phyloP scores from a whole-genome alignment of 2,113 vertebrate genomes.

The Cyanoderma ruficeps region DNA sequence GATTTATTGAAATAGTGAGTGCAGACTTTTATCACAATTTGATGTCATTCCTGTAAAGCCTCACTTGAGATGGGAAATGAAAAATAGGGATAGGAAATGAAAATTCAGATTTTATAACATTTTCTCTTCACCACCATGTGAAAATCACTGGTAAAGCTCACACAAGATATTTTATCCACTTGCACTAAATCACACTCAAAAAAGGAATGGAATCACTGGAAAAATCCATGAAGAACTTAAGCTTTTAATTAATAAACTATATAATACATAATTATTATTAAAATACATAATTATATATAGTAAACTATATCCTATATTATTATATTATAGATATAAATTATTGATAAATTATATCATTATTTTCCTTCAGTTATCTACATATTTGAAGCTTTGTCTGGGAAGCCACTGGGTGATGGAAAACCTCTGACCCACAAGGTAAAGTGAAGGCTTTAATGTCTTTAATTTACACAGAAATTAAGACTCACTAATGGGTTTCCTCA shows the following conservation, averaged over 20 bases:
- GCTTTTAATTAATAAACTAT: background rate
- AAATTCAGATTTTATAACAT: background rate
- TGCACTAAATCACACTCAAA: background rate
- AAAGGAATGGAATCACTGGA: background rate
- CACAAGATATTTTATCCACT: background rate
- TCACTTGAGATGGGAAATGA: background rate
- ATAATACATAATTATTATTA: too few relatives aligned
- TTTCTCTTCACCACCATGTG: background rate
- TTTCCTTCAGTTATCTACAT: conserved; percentile 84
- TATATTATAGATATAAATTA: background rate
- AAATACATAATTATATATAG: background rate
- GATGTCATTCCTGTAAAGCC: background rate
- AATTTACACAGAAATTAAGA: background rate
- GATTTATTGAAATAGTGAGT: background rate
- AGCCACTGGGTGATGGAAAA: conserved; percentile 89
- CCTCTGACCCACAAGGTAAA: conserved; percentile 90
- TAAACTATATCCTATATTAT: too few relatives aligned
- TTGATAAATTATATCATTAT: background rate
- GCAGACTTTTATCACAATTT: background rate
- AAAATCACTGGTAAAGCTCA: background rate
- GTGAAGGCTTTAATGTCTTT: background rate
- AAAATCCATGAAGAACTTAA: background rate
- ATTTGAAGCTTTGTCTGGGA: conserved; percentile 91
- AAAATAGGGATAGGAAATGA: background rate
- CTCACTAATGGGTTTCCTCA: background rate